phyloP scores from a whole-genome alignment of 2,888 invertebrate species.

The Andrena haemorrhoa region DNA sequence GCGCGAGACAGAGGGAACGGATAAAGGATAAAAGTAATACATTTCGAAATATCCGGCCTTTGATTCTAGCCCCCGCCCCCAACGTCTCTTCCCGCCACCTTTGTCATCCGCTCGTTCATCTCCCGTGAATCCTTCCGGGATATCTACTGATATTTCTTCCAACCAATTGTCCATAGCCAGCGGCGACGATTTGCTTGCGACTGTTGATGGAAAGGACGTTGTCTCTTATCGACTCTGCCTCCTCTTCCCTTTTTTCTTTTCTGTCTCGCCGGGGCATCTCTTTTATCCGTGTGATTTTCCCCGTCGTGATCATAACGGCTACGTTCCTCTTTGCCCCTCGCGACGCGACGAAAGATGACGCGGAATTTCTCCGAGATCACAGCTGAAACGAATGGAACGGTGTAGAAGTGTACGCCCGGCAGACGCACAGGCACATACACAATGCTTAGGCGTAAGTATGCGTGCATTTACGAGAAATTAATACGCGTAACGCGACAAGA shows the following conservation, averaged over 20 bases:
- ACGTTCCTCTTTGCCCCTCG: background rate
- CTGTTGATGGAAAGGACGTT: constrained; percentile 46
- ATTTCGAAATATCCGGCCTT: constrained; percentile 66
- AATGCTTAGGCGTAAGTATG: background rate
- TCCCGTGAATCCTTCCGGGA: constrained; percentile 33
- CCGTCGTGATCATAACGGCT: constrained; percentile 13
- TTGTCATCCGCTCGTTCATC: constrained; percentile 13
- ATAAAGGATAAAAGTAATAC: constrained; percentile 67
- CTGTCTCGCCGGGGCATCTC: constrained; percentile 5
- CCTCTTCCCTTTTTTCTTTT: background rate
- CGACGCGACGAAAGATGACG: background rate
- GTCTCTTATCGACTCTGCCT: constrained; percentile 22
- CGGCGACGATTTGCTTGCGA: constrained; percentile 48
- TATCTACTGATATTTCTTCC: constrained; percentile 53
- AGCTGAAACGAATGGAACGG: background rate
- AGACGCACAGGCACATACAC: background rate
- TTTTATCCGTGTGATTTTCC: constrained; percentile 2
- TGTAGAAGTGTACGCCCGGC: background rate
- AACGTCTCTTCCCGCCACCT: background rate
- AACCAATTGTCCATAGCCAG: constrained; percentile 56
- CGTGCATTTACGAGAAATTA: background rate
- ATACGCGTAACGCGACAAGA: background rate
- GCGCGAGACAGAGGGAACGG: constrained; percentile 35
- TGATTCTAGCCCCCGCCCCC: constrained; percentile 50
- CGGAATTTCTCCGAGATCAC: background rate